Base-by-base conservation (phyloP, 2,888 invertebrate species). In the Lamproptera curius region DNA sequence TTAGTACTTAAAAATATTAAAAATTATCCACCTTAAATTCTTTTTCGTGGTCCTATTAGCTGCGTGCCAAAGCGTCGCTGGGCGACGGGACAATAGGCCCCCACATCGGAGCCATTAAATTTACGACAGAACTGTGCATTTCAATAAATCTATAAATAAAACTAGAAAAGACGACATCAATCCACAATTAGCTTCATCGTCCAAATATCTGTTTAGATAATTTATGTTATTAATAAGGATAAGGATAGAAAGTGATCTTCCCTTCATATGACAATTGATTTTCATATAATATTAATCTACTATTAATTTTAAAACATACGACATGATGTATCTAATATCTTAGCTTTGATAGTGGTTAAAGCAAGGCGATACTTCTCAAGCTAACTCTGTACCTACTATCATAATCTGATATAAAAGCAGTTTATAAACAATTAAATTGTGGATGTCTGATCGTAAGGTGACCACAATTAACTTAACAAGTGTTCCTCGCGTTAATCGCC, bases 41-140 rank as follows among this genome's bases (percentile, higher is more conserved):
- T 11, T 9, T 26, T 4, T 0, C n/a, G 31, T 39, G 16, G 45
- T 40, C 17, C 23, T 44, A 38, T 46, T 47, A 40, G 20, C 2
- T 16, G 33, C 43, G 26, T 43, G 42, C 28, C 34, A 38, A 45
- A 45, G 46, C 44, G 46, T 16, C 36, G 14, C 8, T 31, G 28
- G 16, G n/a, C 16, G 14, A 28, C 8, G 35, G n/a, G 16, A 46
- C 46, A 41, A 41, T 41, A 28, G 39, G 9, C 42, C 41, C 31
- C 34, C 36, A 46, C 48, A 35, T 46, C 36, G 43, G 10, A 42
- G 44, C 38, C 41, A 51, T 46, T 55, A 40, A 35, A 46, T 40
- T 46, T 34, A 38, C 47, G 38, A 38, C 16, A 14, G 36, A 33
- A 38, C 47, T 15, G 26, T 38, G 34, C 36, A 33, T 23, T 38